Evolutionary conservation across 2,113 vertebrate species (phyloP).

Genomic region (Eurypyga helias): DNA sequence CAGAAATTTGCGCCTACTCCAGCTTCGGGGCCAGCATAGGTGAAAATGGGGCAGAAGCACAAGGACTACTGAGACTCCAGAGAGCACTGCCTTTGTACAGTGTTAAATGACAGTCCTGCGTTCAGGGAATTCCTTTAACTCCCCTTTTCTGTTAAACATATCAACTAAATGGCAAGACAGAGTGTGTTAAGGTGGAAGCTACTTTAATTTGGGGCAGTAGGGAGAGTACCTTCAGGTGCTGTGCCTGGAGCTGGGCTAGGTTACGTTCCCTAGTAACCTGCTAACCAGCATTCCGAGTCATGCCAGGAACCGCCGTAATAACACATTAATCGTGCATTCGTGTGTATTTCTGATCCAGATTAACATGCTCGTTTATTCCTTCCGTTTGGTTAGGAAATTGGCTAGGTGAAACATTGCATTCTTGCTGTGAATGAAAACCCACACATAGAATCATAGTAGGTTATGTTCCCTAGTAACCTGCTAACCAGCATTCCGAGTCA

Average conservation of each 20-base stretch:
- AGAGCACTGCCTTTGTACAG: not conserved
- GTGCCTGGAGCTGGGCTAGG: not conserved
- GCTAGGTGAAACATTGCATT: not conserved
- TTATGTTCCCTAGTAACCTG: not conserved
- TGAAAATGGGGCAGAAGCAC: not conserved
- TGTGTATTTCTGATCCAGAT: not conserved
- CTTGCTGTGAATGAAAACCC: not conserved
- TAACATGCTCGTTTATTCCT: not conserved
- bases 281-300: not conserved
- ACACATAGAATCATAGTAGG: constrained; percentile 14
- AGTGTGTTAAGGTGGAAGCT: not conserved
- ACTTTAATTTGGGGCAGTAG: not conserved
- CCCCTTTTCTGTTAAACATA: not conserved
- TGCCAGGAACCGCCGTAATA: not conserved
- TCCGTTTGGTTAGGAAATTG: not conserved
- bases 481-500: not conserved
- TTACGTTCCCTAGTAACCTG: not conserved
- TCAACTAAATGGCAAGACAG: not conserved
- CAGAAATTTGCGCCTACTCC: not conserved
- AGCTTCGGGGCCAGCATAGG: not conserved
- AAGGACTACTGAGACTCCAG: not conserved
- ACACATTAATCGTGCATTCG: not conserved
- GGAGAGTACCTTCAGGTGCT: not conserved
- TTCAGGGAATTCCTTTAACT: not conserved
- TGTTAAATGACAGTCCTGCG: not conserved